Percentiles rank a stretch among this genome's conserved stretches.
These are phyloP conservation scores for Cyprinodon tularosa DNA, from an alignment of 2,113 vertebrate species.

Conservation along the genomic window DNA sequence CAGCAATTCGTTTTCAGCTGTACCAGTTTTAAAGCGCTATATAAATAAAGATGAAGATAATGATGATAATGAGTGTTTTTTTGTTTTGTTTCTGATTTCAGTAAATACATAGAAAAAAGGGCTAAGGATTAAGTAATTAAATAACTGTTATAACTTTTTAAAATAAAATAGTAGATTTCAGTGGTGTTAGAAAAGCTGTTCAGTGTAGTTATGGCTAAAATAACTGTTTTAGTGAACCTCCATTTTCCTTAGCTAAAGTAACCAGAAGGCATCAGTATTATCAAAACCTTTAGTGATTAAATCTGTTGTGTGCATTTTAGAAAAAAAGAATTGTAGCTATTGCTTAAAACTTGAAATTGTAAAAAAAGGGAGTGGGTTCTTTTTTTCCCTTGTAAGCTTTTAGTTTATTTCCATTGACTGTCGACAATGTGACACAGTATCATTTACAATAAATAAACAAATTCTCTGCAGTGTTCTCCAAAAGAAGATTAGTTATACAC, in stretches of 20 bases:
- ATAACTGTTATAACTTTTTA: too few relatives aligned
- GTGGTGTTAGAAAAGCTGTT: neutral
- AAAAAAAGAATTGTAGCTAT: neutral
- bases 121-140: neutral
- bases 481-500: neutral
- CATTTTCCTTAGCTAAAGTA: neutral
- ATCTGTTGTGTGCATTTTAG: neutral
- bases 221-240: neutral
- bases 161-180: neutral
- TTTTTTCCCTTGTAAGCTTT: neutral
- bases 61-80: too few relatives aligned
- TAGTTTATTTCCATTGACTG: slow-evolving; percentile 41
- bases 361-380: neutral
- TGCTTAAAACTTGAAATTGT: neutral
- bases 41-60: neutral
- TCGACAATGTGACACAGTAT: slow-evolving; percentile 19
- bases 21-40: too few relatives aligned
- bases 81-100: neutral
- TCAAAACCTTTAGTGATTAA: neutral
- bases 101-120: neutral
- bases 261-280: neutral
- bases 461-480: slow-evolving; percentile 3
- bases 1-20: too few relatives aligned
- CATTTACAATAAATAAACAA: neutral
- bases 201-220: neutral